These are phyloP conservation scores for Sipha maydis DNA, from an alignment of 2,888 invertebrate genomes.

Conservation along the genomic window DNA sequence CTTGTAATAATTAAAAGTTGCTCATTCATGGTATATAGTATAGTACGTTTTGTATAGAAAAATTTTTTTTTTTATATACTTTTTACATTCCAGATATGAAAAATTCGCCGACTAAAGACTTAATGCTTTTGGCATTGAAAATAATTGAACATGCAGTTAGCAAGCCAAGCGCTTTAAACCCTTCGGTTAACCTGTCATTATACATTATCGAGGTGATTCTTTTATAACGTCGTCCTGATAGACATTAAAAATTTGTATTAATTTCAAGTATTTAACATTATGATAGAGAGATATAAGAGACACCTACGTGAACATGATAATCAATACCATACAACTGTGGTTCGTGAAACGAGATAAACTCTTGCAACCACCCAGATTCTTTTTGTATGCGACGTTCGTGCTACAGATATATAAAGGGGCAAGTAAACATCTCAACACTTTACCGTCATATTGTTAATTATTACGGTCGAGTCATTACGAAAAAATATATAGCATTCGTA, in stretches of 20 bases:
- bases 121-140: constrained; percentile 57
- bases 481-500: not conserved
- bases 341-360: constrained; percentile 60
- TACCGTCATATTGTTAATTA: not conserved
- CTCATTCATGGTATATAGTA: no score
- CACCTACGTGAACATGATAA: constrained; percentile 55
- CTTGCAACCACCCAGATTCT: constrained; percentile 52
- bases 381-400: constrained; percentile 45
- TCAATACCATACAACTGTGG: constrained; percentile 56
- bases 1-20: no score
- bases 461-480: no score
- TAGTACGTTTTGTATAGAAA: not conserved
- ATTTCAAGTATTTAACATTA: constrained; percentile 38
- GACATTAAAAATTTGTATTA: constrained; percentile 21
- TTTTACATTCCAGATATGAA: constrained; percentile 44
- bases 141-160: constrained; percentile 51
- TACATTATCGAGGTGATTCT: constrained; percentile 54
- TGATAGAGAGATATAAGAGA: constrained; percentile 53
- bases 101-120: constrained; percentile 46
- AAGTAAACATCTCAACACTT: not conserved
- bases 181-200: constrained; percentile 39
- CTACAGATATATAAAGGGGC: constrained; percentile 50
- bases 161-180: not conserved
- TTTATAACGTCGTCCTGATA: constrained; percentile 17
- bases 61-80: not conserved